phyloP scores from a whole-genome alignment of 1,140 invertebrate species.

The Lysiphlebus fabarum region DNA sequence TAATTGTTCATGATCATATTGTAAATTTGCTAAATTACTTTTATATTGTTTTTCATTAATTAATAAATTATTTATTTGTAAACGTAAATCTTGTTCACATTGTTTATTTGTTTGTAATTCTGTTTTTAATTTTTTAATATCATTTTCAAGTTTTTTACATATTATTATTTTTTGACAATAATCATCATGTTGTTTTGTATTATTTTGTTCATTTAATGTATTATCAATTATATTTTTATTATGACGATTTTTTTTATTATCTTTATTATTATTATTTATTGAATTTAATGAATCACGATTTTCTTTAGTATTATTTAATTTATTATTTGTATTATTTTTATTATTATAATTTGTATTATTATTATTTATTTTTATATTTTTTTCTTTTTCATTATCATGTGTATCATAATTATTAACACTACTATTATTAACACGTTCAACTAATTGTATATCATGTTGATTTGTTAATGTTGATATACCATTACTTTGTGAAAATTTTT shows the following conservation, averaged over 20 bases:
- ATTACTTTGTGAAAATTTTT: conserved; percentile 55
- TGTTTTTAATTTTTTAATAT: conserved; percentile 76
- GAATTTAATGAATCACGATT: conserved; percentile 51
- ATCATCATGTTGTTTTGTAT: conserved; percentile 58
- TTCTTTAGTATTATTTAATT: conserved; percentile 48
- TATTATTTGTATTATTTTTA: conserved; percentile 50
- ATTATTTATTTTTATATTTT: conserved; percentile 47
- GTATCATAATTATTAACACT: conserved; percentile 60
- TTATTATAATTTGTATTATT: conserved; percentile 38
- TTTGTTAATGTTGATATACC: conserved; percentile 46
- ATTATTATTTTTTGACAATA: conserved; percentile 58
- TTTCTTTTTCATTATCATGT: conserved; percentile 59
- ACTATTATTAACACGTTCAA: conserved; percentile 51
- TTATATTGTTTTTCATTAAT: conserved; percentile 69
- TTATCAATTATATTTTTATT: conserved; percentile 58
- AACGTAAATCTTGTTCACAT: conserved; percentile 78
- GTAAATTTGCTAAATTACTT: conserved; percentile 71
- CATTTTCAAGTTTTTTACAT: conserved; percentile 62
- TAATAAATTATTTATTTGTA: conserved; percentile 67
- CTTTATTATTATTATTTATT: conserved; percentile 58
- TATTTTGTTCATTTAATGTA: neutral
- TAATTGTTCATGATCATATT: conserved; percentile 78
- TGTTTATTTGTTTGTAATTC: conserved; percentile 76
- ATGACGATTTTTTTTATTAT: conserved; percentile 59
- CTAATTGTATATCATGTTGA: conserved; percentile 55